phyloP scores from a whole-genome alignment of 2,888 invertebrate genomes.

The Dolichopus griseipennis region DNA sequence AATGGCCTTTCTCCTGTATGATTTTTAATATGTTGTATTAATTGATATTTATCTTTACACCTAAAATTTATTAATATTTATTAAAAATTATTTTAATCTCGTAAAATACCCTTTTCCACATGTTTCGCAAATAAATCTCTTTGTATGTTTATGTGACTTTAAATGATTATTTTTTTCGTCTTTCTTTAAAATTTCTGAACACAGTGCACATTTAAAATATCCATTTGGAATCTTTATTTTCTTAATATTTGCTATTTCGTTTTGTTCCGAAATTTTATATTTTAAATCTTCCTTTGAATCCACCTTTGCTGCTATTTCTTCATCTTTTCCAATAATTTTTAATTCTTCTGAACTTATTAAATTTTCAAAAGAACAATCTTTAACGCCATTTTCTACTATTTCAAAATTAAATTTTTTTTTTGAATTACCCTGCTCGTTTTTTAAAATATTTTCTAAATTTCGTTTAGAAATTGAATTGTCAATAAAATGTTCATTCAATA shows the following conservation, averaged over 20 bases:
- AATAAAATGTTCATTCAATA: not conserved
- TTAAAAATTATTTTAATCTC: not conserved
- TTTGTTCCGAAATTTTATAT: not conserved
- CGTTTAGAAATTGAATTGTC: not conserved
- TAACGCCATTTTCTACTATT: not conserved
- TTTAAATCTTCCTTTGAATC: not conserved
- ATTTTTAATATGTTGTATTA: conserved; percentile 5
- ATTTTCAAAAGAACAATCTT: not conserved
- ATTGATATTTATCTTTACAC: not conserved
- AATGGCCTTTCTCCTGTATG: conserved; percentile 10
- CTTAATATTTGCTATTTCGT: not conserved
- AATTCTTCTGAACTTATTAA: too few species aligned
- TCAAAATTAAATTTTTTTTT: not conserved
- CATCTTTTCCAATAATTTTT: not conserved
- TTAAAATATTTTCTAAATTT: not conserved
- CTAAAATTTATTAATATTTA: not conserved
- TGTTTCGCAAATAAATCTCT: conserved; percentile 6
- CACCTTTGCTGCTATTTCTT: not conserved
- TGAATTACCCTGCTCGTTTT: not conserved
- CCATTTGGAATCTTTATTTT: not conserved
- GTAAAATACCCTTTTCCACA: conserved; percentile 8
- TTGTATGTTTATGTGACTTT: not conserved
- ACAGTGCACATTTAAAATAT: conserved; percentile 2
- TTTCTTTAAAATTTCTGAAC: not conserved
- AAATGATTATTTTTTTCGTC: not conserved